These are phyloP conservation scores for Caenorhabditis sp. DNA, from an alignment of 2,888 invertebrate genomes.

Conservation along the genomic window DNA sequence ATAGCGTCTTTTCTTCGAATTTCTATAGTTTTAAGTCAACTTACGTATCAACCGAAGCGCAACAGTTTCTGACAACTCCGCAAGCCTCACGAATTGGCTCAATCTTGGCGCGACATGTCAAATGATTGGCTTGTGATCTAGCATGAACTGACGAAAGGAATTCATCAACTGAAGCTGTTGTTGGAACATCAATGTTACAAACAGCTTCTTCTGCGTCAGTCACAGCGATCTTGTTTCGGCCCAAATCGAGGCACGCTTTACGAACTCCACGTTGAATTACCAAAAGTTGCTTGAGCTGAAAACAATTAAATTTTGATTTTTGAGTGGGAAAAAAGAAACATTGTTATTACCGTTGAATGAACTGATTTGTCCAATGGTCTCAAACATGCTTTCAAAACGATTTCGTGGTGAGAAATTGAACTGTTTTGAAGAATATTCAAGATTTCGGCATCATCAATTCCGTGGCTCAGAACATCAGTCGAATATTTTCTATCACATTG, in stretches of 20 bases:
- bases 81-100: constrained; percentile 49
- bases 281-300: constrained; percentile 53
- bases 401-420: constrained; percentile 47
- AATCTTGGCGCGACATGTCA: constrained; percentile 47
- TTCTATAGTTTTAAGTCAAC: background rate
- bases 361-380: constrained; percentile 46
- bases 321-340: background rate
- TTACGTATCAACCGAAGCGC: constrained; percentile 48
- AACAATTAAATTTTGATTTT: too few species aligned
- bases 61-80: constrained; percentile 36
- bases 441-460: constrained; percentile 53
- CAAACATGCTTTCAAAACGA: constrained; percentile 50
- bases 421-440: constrained; percentile 43
- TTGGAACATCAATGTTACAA: constrained; percentile 29
- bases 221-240: constrained; percentile 45
- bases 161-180: constrained; percentile 45
- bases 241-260: constrained; percentile 51
- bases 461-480: constrained; percentile 46
- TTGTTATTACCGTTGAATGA: constrained; percentile 36
- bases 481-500: constrained; percentile 49
- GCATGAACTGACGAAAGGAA: constrained; percentile 40
- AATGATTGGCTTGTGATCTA: constrained; percentile 45
- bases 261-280: constrained; percentile 51
- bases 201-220: constrained; percentile 39
- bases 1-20: background rate